Conservation (phyloP, 2,888 invertebrate genomes). For the Euplexia lucipara region DNA sequence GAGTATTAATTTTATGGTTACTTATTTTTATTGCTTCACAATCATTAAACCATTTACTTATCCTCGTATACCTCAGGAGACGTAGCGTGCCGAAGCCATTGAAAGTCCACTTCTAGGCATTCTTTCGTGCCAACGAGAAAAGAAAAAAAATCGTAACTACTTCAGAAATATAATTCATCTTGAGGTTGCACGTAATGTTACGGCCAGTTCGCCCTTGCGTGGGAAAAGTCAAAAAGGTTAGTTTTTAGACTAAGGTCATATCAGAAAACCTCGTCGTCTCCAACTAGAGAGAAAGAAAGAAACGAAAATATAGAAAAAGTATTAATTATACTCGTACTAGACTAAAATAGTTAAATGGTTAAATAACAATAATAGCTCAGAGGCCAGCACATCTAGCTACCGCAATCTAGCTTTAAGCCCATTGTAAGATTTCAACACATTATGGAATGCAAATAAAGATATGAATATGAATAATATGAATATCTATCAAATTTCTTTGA, state of each 20-base stretch:
- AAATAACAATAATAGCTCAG: too few relatives aligned
- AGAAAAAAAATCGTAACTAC: constrained; percentile 4
- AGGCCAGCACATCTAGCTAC: too few relatives aligned
- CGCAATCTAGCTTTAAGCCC: too few relatives aligned
- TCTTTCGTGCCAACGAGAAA: constrained; percentile 35
- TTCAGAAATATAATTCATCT: constrained; percentile 49
- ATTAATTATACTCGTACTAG: too few relatives aligned
- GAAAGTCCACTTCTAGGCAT: constrained; percentile 28
- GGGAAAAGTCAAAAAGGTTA: constrained; percentile 56
- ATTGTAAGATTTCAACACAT: too few relatives aligned
- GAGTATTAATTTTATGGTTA: neutral
- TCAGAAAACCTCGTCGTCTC: constrained; percentile 31
- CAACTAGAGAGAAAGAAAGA: too few relatives aligned
- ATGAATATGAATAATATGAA: too few relatives aligned
- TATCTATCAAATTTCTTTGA: too few relatives aligned
- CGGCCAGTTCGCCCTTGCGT: constrained; percentile 44
- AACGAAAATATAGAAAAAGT: too few relatives aligned
- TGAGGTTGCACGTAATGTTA: constrained; percentile 43
- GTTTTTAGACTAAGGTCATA: constrained; percentile 27
- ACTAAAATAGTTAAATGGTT: too few relatives aligned
- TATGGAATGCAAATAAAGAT: too few relatives aligned
- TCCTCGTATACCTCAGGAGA: constrained; percentile 33
- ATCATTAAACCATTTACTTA: constrained; percentile 16
- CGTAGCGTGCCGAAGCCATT: constrained; percentile 31
- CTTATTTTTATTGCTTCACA: constrained; percentile 35